These are phyloP conservation scores for Aphelinus certus DNA, from an alignment of 1,140 invertebrate species.

Conservation along the genomic window DNA sequence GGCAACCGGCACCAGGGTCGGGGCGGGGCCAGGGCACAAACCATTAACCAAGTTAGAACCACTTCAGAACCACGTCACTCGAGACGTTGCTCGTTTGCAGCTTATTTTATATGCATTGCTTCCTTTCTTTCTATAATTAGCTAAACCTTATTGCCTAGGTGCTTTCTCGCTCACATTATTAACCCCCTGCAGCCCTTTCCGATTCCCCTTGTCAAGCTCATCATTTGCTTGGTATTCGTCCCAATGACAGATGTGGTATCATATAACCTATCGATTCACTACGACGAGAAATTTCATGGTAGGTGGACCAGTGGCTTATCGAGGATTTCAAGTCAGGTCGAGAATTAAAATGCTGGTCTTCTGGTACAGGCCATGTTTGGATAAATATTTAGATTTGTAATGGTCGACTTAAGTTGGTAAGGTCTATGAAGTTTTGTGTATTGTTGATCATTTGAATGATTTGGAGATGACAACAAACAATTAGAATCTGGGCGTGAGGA, in stretches of 20 bases:
- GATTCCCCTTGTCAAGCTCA: slow-evolving; percentile 28
- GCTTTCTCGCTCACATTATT: not conserved
- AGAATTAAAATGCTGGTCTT: too few species aligned
- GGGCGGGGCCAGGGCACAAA: slow-evolving; percentile 66
- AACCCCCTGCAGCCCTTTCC: slow-evolving; percentile 33
- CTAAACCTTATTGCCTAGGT: slow-evolving; percentile 17
- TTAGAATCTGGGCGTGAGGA: too few species aligned
- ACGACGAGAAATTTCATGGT: too few species aligned
- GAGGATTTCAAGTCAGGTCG: too few species aligned
- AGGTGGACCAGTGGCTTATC: too few species aligned
- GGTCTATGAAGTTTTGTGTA: too few species aligned
- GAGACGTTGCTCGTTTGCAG: slow-evolving; percentile 37
- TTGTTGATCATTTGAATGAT: too few species aligned
- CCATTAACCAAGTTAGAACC: slow-evolving; percentile 66
- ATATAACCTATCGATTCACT: not conserved
- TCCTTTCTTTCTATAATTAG: slow-evolving; percentile 27
- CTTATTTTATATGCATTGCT: slow-evolving; percentile 35
- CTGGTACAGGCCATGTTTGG: too few species aligned
- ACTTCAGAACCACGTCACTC: slow-evolving; percentile 36
- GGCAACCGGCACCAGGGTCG: slow-evolving; percentile 62
- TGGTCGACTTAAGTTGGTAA: too few species aligned
- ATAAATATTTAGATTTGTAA: too few species aligned
- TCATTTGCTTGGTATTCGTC: not conserved
- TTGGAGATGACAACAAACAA: too few species aligned
- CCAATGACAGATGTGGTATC: not conserved